These are phyloP conservation scores for Bombylius discolor DNA, from an alignment of 2,888 invertebrate genomes.

Conservation along the genomic window DNA sequence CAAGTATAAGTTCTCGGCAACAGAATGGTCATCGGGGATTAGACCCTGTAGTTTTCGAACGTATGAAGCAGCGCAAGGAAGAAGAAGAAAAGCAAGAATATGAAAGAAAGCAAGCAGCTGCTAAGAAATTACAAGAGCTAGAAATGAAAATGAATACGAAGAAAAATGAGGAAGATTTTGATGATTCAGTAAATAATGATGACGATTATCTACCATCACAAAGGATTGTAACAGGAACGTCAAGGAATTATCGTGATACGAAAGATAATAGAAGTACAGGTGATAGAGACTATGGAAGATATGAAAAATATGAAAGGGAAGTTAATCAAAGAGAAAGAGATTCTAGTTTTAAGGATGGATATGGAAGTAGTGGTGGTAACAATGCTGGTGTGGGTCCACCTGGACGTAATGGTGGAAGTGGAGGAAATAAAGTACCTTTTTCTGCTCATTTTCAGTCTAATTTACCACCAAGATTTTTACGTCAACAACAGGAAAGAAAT, in stretches of 20 bases:
- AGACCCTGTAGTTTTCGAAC: constrained; percentile 65
- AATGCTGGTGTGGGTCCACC: constrained; percentile 20
- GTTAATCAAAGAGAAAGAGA: constrained; percentile 15
- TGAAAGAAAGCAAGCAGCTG: constrained; percentile 45
- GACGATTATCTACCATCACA: constrained; percentile 15
- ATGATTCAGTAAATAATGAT: constrained; percentile 16
- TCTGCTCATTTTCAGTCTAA: constrained; percentile 67
- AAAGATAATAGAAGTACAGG: background rate
- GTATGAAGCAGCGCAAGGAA: constrained; percentile 73
- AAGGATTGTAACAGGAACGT: background rate
- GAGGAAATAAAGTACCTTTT: constrained; percentile 42
- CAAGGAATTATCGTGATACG: constrained; percentile 19
- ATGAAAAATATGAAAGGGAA: constrained; percentile 15
- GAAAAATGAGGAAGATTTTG: constrained; percentile 37
- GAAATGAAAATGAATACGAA: constrained; percentile 53
- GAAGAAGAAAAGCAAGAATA: constrained; percentile 73
- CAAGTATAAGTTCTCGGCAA: constrained; percentile 17
- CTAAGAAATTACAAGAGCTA: constrained; percentile 53
- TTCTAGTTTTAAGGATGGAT: constrained; percentile 16
- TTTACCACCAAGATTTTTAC: constrained; percentile 74
- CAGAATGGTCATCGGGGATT: constrained; percentile 40
- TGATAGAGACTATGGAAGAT: constrained; percentile 17
- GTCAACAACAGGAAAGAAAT: constrained; percentile 48
- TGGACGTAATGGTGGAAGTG: constrained; percentile 36
- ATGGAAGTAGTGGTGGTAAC: constrained; percentile 22